Evolutionary conservation across 2,888 invertebrate genomes (phyloP).

Genomic region (Caenorhabditis imperialis): DNA sequence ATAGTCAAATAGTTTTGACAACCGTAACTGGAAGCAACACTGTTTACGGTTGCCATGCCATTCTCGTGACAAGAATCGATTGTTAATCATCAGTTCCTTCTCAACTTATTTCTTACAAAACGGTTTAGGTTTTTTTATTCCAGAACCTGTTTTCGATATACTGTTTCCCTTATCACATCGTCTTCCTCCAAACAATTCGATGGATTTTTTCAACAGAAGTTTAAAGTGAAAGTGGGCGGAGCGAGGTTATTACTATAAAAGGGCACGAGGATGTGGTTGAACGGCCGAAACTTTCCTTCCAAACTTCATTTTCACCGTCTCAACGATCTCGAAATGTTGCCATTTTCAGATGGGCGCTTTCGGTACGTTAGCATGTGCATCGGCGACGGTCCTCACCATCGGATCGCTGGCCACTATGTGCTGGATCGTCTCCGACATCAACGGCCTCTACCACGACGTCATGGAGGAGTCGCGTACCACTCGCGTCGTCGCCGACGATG

Average conservation of each 20-base stretch:
- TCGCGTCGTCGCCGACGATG: conserved; percentile 50
- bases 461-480: conserved; percentile 50
- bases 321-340: background rate
- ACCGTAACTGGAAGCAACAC: too few relatives aligned
- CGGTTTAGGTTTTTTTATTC: background rate
- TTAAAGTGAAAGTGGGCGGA: conserved; percentile 28
- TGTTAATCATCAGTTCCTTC: conserved; percentile 1
- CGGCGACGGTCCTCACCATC: conserved; percentile 52
- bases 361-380: conserved; percentile 53
- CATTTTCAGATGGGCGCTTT: conserved; percentile 53
- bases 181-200: conserved; percentile 14
- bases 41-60: too few relatives aligned
- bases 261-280: background rate
- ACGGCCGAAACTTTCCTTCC: conserved; percentile 1
- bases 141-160: conserved; percentile 10
- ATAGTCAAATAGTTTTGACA: too few relatives aligned
- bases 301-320: background rate
- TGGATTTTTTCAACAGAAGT: conserved; percentile 18
- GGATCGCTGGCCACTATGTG: conserved; percentile 53
- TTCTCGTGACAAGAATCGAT: background rate
- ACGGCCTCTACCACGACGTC: conserved; percentile 55
- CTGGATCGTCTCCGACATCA: conserved; percentile 51
- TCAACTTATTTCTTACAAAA: conserved; percentile 3
- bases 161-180: conserved; percentile 22
- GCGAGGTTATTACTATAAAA: conserved; percentile 28